Conservation (phyloP, 2,888 invertebrate genomes). For the Nudaria mundana region DNA sequence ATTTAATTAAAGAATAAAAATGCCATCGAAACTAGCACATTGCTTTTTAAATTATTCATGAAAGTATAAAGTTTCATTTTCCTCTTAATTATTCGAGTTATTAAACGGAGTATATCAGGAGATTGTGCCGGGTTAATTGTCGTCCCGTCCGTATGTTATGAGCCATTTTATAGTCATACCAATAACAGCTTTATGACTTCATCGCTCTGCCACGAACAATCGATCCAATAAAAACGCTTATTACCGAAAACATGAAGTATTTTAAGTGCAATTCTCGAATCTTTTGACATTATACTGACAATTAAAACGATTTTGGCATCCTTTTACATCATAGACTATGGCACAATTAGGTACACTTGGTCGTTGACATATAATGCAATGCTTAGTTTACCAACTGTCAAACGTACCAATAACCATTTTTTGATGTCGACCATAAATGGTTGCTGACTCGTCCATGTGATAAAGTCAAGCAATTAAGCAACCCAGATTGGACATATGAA, state of each 20-base stretch:
- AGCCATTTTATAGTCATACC: slow-evolving; percentile 42
- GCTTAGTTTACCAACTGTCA: too few relatives aligned
- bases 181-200: slow-evolving; percentile 48
- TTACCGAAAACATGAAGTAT: slow-evolving; percentile 6
- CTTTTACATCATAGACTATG: too few relatives aligned
- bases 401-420: too few relatives aligned
- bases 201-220: slow-evolving; percentile 33
- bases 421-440: too few relatives aligned
- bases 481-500: too few relatives aligned
- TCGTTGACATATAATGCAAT: too few relatives aligned
- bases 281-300: slow-evolving; percentile 7
- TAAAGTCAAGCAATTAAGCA: too few relatives aligned
- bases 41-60: slow-evolving; percentile 31
- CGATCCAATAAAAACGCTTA: slow-evolving; percentile 32
- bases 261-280: slow-evolving; percentile 4
- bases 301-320: too few relatives aligned
- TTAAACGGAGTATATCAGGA: slow-evolving; percentile 38
- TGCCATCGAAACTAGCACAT: slow-evolving; percentile 17
- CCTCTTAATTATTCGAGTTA: slow-evolving; percentile 27
- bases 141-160: slow-evolving; percentile 40
- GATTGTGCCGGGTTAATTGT: slow-evolving; percentile 46
- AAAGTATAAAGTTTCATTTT: slow-evolving; percentile 25
- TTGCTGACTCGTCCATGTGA: too few relatives aligned
- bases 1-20: slow-evolving; percentile 14
- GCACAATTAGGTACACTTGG: too few relatives aligned